Evolutionary conservation across 2,797 vertebrate genomes (phyloP), one percentile per base, ranked within the genome.

Genomic region (Kryptopterus vitreolus): DNA sequence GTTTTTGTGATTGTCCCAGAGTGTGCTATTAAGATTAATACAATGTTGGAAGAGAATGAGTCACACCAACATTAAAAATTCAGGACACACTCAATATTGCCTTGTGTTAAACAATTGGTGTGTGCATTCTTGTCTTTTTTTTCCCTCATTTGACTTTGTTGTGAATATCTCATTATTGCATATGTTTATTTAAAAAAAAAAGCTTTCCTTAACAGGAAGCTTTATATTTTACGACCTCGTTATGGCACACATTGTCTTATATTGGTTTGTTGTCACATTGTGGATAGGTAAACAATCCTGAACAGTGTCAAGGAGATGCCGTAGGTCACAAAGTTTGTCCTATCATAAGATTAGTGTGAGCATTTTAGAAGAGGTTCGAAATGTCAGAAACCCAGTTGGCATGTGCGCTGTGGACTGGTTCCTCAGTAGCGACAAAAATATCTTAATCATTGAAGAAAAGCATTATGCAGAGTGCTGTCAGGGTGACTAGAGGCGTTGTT

Each of bases 361-460:
- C 20, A 33, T 4, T 31, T 35, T n/a, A n/a, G n/a, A n/a, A n/a
- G n/a, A n/a, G n/a, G 8, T 20, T 35, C 3, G 33, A 63, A 35
- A 63, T 4, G 2, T 35, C 18, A 22, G 3, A 62, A 10, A 9
- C 33, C 22, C 16, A 24, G 22, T 6, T 46, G 16, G 22, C 20
- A 66, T n/a, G 59, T 1, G 11, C 20, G n/a, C 5, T 6, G 15
- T 26, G 13, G 13, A 46, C 38, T 3, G 6, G n/a, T 46, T 68
- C 0, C 13, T 46, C 0, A 0, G 9, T 22, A 1, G 2, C 1
- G 4, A 13, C 20, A 18, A 11, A 43, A 65, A 12, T 2, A 13
- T 62, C 8, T 0, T 4, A 35, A 63, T 18, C 53, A 7, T 63
- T 18, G 18, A 35, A 10, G 12, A 22, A 6, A 68, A 24, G 38